Base-by-base conservation (phyloP, 2,797 vertebrate genomes). In the Melanotaenia boesemani region DNA sequence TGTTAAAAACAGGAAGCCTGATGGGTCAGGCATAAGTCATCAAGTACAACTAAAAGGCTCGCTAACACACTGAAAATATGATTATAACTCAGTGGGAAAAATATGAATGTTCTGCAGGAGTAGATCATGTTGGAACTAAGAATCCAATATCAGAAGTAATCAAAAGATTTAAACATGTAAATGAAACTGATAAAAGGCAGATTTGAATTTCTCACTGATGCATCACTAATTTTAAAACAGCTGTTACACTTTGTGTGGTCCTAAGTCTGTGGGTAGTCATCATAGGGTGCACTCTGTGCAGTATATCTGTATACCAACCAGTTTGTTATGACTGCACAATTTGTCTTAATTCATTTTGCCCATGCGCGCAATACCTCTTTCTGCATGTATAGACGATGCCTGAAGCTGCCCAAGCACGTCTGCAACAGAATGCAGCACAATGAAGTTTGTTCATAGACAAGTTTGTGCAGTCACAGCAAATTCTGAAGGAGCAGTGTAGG, bases 1-100 rank as follows among this genome's bases (percentile, higher is more conserved):
- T 76, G 74, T 71, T 85, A 79, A 70, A 80, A 83, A 74, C 63
- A 86, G 83, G 84, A 81, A 80, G 12, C 10, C 52, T 54, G 50
- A 26, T 12, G 8, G 50, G 50, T 76, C 80, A 72, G 65, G 79
- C 46, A 72, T 74, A 77, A 87, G 79, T 83, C 72, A 81, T 88
- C 83, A 72, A 67, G 55, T 37, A 77, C 6, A 7, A 44, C 41
- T 44, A 16, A 44, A 46, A 85, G 77, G 70, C 67, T 69, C 57
- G 79, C 71, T 12, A 24, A 74, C 22, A 46, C 68, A 58, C 65
- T 62, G 74, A 55, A 80, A 70, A 80, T 71, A 66, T 26, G 60
- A 80, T 56, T 75, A 63, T 56, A 44, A 63, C 60, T 73, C 20
- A 39, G 46, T n/a, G 44, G 60, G 24, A 36, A 46, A n/a, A 67